Evolutionary conservation across 2,888 invertebrate species (phyloP).

Genomic region (Melanostoma mellinum): DNA sequence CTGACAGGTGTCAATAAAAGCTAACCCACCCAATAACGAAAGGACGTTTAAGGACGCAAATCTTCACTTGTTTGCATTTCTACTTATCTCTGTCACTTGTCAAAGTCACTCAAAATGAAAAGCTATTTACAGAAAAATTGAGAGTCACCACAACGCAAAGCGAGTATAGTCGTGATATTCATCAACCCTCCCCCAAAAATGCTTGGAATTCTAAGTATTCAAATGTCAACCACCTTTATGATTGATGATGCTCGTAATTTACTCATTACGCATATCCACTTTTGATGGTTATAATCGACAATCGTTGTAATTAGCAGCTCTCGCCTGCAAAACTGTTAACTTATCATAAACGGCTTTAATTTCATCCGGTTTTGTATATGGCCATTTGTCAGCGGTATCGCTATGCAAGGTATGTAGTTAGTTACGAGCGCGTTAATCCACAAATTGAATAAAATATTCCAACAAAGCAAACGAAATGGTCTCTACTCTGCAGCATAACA

Average conservation of each 20-base stretch:
- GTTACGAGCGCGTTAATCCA: conserved; percentile 42
- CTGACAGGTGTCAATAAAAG: no score
- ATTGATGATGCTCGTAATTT: conserved; percentile 42
- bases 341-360: conserved; percentile 51
- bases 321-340: conserved; percentile 32
- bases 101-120: background rate
- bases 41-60: background rate
- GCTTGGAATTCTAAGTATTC: background rate
- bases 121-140: background rate
- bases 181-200: background rate
- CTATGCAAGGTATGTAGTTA: background rate
- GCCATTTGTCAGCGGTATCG: background rate
- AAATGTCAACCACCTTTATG: conserved; percentile 36
- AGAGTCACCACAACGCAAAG: background rate
- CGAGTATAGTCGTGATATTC: conserved; percentile 7
- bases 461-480: conserved; percentile 36
- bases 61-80: background rate
- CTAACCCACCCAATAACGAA: background rate
- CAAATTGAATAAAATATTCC: conserved; percentile 55
- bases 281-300: conserved; percentile 37
- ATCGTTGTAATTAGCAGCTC: conserved; percentile 53
- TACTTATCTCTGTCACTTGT: background rate
- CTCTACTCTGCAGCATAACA: background rate
- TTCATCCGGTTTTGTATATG: conserved; percentile 47
- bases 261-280: conserved; percentile 35